These are phyloP conservation scores for Tigriopus californicus DNA, from an alignment of 2,888 invertebrate species.

Conservation along the genomic window DNA sequence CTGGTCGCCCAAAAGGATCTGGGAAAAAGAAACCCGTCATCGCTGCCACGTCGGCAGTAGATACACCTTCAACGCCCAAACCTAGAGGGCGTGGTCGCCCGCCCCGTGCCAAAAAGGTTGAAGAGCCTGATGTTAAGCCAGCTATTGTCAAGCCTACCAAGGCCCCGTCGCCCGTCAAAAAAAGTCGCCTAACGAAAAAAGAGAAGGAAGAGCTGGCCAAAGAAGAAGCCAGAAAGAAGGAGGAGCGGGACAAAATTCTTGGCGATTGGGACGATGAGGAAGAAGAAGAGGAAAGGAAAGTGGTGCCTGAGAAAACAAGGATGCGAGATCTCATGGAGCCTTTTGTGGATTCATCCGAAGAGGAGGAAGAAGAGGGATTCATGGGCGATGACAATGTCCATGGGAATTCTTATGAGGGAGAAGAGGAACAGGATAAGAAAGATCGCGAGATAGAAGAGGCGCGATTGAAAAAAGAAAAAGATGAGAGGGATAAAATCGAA, in stretches of 20 bases:
- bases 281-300: conserved; percentile 27
- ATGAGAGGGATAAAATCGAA: background rate
- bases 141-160: background rate
- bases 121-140: background rate
- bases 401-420: background rate
- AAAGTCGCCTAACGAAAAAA: conserved; percentile 19
- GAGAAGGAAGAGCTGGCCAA: conserved; percentile 24
- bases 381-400: background rate
- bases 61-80: background rate
- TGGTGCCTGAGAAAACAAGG: background rate
- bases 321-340: background rate
- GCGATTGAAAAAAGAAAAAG: conserved; percentile 10
- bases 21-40: background rate
- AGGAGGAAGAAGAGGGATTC: conserved; percentile 10
- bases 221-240: conserved; percentile 22
- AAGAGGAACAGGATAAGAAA: background rate
- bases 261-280: conserved; percentile 58
- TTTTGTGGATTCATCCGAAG: background rate
- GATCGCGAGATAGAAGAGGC: conserved; percentile 11
- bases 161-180: conserved; percentile 1
- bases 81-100: background rate
- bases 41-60: background rate
- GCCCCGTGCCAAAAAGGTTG: background rate
- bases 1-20: background rate
- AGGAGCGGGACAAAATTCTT: conserved; percentile 37